A percentile compares a stretch with the other conserved stretches of the same genome.
Evolutionary conservation across 2,888 invertebrate genomes (phyloP).

Genomic region (Drosophila macrospina): DNA sequence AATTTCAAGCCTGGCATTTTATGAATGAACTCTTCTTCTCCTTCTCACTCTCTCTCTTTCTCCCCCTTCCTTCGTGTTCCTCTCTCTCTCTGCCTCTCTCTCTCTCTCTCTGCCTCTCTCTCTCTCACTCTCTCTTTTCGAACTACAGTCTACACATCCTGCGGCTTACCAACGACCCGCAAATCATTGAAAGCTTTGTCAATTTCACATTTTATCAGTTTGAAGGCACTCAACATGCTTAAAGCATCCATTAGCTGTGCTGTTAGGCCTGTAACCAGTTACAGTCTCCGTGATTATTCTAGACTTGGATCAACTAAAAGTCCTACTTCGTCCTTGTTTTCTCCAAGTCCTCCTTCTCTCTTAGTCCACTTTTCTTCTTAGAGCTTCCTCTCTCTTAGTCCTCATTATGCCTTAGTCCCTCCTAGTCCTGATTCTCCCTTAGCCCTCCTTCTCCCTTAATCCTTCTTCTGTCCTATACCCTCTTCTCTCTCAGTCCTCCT

Average conservation of each 20-base stretch:
- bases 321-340: too few species aligned
- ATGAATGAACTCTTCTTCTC: constrained; percentile 26
- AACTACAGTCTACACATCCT: constrained; percentile 8
- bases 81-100: background rate
- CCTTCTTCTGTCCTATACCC: too few species aligned
- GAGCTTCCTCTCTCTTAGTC: too few species aligned
- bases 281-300: too few species aligned
- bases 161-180: constrained; percentile 50
- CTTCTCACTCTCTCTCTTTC: background rate
- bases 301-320: too few species aligned
- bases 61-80: background rate
- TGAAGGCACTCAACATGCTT: background rate
- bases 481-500: too few species aligned
- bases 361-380: too few species aligned
- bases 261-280: background rate
- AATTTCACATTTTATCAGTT: constrained; percentile 61
- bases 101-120: too few species aligned
- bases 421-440: too few species aligned
- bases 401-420: too few species aligned
- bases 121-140: background rate
- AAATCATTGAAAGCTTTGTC: constrained; percentile 66
- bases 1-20: constrained; percentile 25
- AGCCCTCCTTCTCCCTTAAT: too few species aligned
- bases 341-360: too few species aligned
- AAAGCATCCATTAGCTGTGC: constrained; percentile 19